Evolutionary conservation across 1,140 invertebrate genomes (phyloP), one percentile per base, ranked within the genome.

Genomic region (Philotrypesis tridentata): DNA sequence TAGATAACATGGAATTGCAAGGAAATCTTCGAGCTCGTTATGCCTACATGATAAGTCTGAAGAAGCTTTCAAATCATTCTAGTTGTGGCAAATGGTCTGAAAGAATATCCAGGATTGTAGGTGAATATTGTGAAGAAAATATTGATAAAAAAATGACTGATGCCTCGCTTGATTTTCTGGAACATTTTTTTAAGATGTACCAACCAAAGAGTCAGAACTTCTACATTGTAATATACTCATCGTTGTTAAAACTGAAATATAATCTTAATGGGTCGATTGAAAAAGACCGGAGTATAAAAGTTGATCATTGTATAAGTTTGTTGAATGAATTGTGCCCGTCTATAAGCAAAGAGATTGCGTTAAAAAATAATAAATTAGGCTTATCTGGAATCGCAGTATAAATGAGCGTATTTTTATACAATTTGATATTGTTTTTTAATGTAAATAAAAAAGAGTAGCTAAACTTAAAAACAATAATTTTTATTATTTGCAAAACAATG

Each of bases 1-100:
- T 92, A 67, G 85, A 85, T 21, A 89, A 89, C 60, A 92, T 92
- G 90, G 89, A 91, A 84, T 86, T 87, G 43, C 91, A 92, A 84
- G 85, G 82, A 63, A 87, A 90, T 80, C 79, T 84, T 21, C 85
- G 89, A 83, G 70, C 88, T 25, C 86, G 90, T 29, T 82, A 86
- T 73, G 85, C 85, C 12, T 92, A 92, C 75, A 89, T 91, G 85
- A 76, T 80, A 23, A 88, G 88, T 82, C 87, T 92, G 74, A 87
- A 88, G 37, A 85, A 86, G 85, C 78, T 92, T 29, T 82, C 91
- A 37, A 91, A 85, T 29, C 84, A 87, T 73, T 84, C 87, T 77
- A 88, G 87, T 37, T 89, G 85, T 86, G 88, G 87, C 65, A 91
- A 88, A 86, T 92, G 91, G 91, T 89, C 87, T 65, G 85, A 87